phyloP scores from a whole-genome alignment of 2,888 invertebrate species.

The Choreutis nemorana region DNA sequence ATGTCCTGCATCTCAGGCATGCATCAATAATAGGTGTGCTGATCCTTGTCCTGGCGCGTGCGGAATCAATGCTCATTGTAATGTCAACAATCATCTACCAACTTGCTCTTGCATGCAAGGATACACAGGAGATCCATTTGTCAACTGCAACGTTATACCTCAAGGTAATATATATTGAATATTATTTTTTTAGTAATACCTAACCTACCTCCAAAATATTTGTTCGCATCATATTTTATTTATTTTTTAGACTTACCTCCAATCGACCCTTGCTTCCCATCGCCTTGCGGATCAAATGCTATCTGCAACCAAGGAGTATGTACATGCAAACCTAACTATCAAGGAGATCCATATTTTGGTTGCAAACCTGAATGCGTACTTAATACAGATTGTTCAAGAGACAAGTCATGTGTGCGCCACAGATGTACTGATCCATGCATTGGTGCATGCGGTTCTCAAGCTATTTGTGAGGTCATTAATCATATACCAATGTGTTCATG shows the following conservation, averaged over 20 bases:
- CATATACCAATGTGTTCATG: constrained; percentile 76
- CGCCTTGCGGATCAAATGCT: constrained; percentile 74
- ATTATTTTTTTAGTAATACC: constrained; percentile 4
- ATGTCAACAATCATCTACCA: constrained; percentile 75
- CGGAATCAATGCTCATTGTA: constrained; percentile 77
- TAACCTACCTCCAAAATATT: constrained; percentile 4
- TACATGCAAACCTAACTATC: constrained; percentile 74
- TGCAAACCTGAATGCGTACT: constrained; percentile 83
- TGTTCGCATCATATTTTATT: constrained; percentile 2
- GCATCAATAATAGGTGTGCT: constrained; percentile 74
- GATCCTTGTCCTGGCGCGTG: constrained; percentile 84
- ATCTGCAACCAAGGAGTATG: constrained; percentile 72
- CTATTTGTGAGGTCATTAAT: constrained; percentile 69
- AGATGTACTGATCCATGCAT: constrained; percentile 79
- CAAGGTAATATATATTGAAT: constrained; percentile 22
- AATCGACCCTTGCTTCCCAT: constrained; percentile 71
- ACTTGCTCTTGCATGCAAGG: constrained; percentile 72
- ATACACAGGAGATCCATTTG: constrained; percentile 79
- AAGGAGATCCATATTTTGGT: constrained; percentile 76
- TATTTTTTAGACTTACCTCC: constrained; percentile 35
- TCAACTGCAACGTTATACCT: constrained; percentile 37
- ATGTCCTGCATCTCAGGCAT: constrained; percentile 73
- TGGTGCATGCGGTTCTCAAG: constrained; percentile 72
- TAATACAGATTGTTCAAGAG: constrained; percentile 74
- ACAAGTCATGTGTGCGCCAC: constrained; percentile 75